These are phyloP conservation scores for Belgica antarctica DNA, from an alignment of 2,888 invertebrate genomes.

Conservation along the genomic window DNA sequence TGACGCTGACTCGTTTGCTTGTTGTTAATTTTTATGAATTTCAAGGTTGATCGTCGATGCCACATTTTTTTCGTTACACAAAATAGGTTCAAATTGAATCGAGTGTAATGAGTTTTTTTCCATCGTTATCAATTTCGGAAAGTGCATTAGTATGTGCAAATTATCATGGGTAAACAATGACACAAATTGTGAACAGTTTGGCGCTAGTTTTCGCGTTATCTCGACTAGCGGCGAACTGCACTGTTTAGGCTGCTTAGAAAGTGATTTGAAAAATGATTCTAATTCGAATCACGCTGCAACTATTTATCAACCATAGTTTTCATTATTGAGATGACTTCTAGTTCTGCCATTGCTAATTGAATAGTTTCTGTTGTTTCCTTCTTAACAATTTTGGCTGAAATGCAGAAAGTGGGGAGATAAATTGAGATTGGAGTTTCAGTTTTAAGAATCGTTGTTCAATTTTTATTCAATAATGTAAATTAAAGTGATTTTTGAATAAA, in stretches of 20 bases:
- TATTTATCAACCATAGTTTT: no score
- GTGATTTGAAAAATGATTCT: no score
- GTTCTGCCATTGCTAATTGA: no score
- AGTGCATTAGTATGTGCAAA: constrained; percentile 18
- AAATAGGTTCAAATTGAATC: constrained; percentile 27
- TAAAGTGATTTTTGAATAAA: not conserved
- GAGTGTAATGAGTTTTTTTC: constrained; percentile 32
- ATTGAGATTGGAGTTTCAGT: not conserved
- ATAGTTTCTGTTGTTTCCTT: no score
- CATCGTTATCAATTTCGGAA: constrained; percentile 42
- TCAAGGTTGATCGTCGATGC: constrained; percentile 33
- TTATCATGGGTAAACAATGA: constrained; percentile 41
- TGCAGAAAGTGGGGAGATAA: no score
- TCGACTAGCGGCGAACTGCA: no score
- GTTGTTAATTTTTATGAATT: constrained; percentile 27
- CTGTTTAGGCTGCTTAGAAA: no score
- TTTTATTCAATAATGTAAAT: not conserved
- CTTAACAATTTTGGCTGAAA: no score
- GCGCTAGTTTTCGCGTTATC: not conserved
- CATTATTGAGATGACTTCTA: no score
- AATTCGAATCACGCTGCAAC: no score
- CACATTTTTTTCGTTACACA: not conserved
- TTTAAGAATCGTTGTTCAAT: not conserved
- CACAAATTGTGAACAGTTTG: constrained; percentile 33
- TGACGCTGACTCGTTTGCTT: constrained; percentile 25